Conservation (phyloP, 1,140 invertebrate genomes). For the Tetramorium parvispinum region DNA sequence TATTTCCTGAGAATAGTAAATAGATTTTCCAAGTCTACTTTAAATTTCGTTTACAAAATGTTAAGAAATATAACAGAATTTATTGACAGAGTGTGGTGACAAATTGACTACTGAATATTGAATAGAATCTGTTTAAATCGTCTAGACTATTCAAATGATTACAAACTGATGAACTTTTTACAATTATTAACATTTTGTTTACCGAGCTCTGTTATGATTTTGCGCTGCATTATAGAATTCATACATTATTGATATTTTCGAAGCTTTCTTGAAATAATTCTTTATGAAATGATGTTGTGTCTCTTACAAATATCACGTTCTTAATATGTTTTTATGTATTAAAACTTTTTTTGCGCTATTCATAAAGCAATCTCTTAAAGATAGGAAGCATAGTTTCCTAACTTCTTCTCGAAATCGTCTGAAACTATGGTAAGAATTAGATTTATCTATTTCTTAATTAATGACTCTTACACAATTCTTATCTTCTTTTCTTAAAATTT, state of each 20-base stretch:
- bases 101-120: no score
- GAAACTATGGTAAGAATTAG: not conserved
- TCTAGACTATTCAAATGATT: not conserved
- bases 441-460: not conserved
- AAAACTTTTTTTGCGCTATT: not conserved
- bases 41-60: no score
- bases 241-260: not conserved
- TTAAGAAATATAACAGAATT: no score
- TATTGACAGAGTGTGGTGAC: no score
- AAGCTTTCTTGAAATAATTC: not conserved
- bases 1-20: no score
- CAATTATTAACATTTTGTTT: not conserved
- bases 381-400: not conserved
- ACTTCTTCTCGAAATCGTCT: not conserved
- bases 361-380: not conserved
- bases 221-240: not conserved
- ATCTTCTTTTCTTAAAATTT: not conserved
- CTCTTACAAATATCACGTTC: not conserved
- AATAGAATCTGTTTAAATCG: no score
- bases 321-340: not conserved
- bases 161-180: not conserved
- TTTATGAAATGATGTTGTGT: not conserved
- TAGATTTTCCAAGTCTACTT: no score
- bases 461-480: not conserved
- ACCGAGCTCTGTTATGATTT: not conserved